Evolutionary conservation across 2,113 vertebrate species (phyloP).

Genomic region (Phainopepla nitens): DNA sequence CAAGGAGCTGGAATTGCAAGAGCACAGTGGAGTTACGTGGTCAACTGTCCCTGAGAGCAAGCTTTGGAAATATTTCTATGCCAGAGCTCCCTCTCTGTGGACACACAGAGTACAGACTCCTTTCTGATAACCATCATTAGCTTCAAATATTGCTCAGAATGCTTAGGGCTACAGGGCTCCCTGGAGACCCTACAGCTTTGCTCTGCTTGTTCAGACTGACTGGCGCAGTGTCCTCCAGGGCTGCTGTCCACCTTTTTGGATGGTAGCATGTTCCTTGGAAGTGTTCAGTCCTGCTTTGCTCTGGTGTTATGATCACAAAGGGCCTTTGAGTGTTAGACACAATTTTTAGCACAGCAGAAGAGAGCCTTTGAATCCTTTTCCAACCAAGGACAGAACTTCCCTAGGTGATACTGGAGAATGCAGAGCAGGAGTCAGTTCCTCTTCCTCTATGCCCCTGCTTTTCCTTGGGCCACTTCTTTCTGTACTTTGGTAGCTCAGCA

Average conservation of each 20-base stretch:
- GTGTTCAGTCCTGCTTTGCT: neutral
- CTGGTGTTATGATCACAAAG: neutral
- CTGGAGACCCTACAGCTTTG: neutral
- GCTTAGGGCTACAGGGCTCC: neutral
- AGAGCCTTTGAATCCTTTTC: neutral
- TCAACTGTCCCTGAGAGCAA: neutral
- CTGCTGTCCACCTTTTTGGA: neutral
- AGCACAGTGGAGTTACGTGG: accelerated
- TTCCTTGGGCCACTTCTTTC: neutral
- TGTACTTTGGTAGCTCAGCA: neutral
- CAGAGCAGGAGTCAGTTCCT: neutral
- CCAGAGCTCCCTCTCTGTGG: neutral
- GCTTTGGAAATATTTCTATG: neutral
- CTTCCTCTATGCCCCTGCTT: neutral
- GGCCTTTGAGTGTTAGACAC: neutral
- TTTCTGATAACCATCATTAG: neutral
- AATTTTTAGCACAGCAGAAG: neutral
- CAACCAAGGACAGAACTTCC: neutral
- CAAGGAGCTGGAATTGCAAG: neutral
- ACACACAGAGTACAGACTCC: neutral
- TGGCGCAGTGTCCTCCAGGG: neutral
- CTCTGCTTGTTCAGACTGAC: neutral
- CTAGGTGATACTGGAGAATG: neutral
- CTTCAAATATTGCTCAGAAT: neutral
- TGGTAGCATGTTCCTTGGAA: neutral